These are phyloP conservation scores for Caenorhabditis panamensis DNA, from an alignment of 2,888 invertebrate species.

Conservation along the genomic window DNA sequence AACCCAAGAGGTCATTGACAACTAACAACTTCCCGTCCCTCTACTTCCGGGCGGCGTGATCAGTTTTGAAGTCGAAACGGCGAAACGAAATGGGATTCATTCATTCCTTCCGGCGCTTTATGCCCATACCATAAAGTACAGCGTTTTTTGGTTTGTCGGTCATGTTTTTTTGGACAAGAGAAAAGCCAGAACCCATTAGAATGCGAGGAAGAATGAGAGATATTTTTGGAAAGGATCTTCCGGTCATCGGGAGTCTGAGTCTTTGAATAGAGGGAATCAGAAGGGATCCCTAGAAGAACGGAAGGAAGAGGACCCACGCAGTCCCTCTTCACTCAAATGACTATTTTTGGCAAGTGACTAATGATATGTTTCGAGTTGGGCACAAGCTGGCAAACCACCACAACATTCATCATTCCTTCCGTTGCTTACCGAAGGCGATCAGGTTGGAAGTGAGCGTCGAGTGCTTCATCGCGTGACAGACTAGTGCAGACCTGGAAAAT, in stretches of 20 bases:
- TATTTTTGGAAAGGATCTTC: constrained; percentile 17
- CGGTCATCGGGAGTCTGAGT: constrained; percentile 15
- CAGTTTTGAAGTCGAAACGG: constrained; percentile 28
- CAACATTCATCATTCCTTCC: neutral
- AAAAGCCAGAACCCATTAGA: constrained; percentile 41
- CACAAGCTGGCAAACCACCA: neutral
- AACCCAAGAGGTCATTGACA: neutral
- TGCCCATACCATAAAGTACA: constrained; percentile 34
- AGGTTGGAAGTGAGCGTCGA: constrained; percentile 62
- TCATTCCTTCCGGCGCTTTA: constrained; percentile 23
- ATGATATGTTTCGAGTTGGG: constrained; percentile 3
- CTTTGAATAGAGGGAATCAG: constrained; percentile 49
- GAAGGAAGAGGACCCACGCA: constrained; percentile 1
- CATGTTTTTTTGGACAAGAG: constrained; percentile 13
- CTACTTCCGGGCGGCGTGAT: constrained; percentile 39
- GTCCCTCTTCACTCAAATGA: neutral
- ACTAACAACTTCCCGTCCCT: constrained; percentile 6
- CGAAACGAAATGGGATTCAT: neutral
- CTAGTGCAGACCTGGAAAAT: constrained; percentile 16
- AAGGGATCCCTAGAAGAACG: neutral
- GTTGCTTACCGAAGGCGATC: constrained; percentile 56
- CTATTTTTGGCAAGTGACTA: neutral
- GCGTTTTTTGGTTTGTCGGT: neutral
- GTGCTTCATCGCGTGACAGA: constrained; percentile 50
- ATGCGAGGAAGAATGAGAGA: constrained; percentile 6